Percentiles rank a stretch among this genome's conserved stretches.
Evolutionary conservation across 2,113 vertebrate genomes (phyloP).

Genomic region (Ifrita kowaldi): DNA sequence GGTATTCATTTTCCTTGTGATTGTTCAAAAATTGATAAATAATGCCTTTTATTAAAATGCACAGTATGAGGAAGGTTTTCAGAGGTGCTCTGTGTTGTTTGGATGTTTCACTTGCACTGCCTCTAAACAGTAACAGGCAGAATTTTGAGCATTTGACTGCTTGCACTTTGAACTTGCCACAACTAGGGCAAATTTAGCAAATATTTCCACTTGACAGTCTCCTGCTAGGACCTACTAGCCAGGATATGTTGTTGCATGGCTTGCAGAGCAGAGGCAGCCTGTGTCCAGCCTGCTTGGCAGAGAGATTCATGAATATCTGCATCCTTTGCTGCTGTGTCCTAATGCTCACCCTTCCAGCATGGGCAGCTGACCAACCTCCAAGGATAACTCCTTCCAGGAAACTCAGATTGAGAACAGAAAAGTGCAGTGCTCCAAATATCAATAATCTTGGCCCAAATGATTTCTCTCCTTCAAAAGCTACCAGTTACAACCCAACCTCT

Average conservation of each 20-base stretch:
- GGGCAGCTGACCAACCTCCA: neutral
- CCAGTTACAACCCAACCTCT: rapidly evolving
- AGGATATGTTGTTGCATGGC: rapidly evolving
- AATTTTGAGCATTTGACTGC: neutral
- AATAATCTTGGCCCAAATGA: neutral
- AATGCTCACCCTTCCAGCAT: neutral
- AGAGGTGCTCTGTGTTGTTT: neutral
- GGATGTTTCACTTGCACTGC: neutral
- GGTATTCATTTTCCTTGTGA: neutral
- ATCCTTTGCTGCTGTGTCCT: neutral
- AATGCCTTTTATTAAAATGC: neutral
- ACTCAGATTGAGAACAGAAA: neutral
- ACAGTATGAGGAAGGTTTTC: neutral
- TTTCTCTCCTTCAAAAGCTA: neutral
- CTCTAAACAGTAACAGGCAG: neutral
- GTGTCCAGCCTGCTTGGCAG: neutral
- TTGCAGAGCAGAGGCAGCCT: neutral
- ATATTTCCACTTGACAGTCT: neutral
- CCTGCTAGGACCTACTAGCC: neutral
- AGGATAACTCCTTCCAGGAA: neutral
- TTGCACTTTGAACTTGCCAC: neutral
- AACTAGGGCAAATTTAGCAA: neutral
- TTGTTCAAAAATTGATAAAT: neutral
- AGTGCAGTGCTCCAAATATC: neutral
- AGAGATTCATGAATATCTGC: neutral